Percentiles rank a stretch among this genome's conserved stretches.
Evolutionary conservation across 2,888 invertebrate genomes (phyloP).

Genomic region (Tenthredo scrophulariae): DNA sequence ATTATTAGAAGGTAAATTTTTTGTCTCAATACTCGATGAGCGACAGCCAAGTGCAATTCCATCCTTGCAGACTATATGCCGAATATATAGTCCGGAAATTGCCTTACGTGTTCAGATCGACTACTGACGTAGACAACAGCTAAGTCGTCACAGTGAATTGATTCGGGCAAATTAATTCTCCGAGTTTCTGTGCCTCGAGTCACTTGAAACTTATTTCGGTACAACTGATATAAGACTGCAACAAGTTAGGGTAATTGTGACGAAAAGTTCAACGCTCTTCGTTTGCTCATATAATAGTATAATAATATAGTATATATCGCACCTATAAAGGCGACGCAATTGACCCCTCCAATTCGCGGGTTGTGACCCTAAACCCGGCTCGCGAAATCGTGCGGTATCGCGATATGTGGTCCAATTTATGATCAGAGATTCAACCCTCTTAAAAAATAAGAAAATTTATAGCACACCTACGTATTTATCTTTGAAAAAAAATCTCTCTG

Average conservation of each 20-base stretch:
- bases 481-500: not conserved
- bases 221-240: not conserved
- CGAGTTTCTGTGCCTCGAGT: not conserved
- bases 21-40: not conserved
- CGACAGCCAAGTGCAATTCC: not conserved
- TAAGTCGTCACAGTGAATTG: not conserved
- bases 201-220: not conserved
- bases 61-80: not conserved
- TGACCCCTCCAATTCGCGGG: not conserved
- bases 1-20: not conserved
- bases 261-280: not conserved
- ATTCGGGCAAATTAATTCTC: conserved; percentile 3
- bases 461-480: not conserved
- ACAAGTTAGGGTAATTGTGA: not conserved
- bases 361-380: not conserved
- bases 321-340: not conserved
- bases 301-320: no score
- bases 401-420: not conserved
- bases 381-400: no score
- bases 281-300: not conserved
- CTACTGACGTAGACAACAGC: not conserved
- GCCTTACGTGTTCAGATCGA: not conserved
- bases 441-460: not conserved
- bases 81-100: not conserved
- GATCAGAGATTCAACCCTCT: not conserved